Evolutionary conservation across 2,113 vertebrate species (phyloP), one percentile per base, ranked within the genome.

Genomic region (Brachyhypopomus gauderio): DNA sequence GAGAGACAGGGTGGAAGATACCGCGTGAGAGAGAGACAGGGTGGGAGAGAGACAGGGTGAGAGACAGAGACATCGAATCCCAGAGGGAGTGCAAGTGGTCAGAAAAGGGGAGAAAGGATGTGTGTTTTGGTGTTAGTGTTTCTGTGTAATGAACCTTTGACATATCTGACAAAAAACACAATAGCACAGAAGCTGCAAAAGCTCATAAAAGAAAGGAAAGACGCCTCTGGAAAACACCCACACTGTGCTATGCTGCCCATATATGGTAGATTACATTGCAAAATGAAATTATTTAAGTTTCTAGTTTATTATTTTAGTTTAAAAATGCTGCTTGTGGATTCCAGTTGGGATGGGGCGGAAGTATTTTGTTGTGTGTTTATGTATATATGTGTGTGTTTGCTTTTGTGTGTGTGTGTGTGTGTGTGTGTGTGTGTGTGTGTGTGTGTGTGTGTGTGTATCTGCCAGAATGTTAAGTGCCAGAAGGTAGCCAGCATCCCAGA

Each of bases 341-440:
- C 3, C 30, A 30, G 30, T 30, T 30, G 30, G 30, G 30, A 30
- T 30, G 30, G 30, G 30, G 30, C 3, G 30, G 30, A 3, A 3
- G 30, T 30, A 3, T 30, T 30, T 30, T 1, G 30, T 30, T 30
- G 30, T 30, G 30, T 30, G 30, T 30, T 30, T 30, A 30, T 30
- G 30, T 30, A 30, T 30, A 30, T 30, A 30, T 30, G 30, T 30
- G 30, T 30, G 30, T 30, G 30, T 30, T 30, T 30, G 30, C 30
- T 30, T 30, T 4, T 55, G 60, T 17, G 17, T 25, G 22, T 27
- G 27, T 58, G 71, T 72, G 60, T 52, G 27, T 55, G 30, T 64
- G 41, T 67, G n/a, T 22, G 16, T 48, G 67, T 79, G 69, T 73
- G 22, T 38, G 58, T 80, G 60, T 72, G 48, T 38, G 22, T 73